Evolutionary conservation across 1,140 invertebrate species (phyloP).

Genomic region (Magallana ariakensis): DNA sequence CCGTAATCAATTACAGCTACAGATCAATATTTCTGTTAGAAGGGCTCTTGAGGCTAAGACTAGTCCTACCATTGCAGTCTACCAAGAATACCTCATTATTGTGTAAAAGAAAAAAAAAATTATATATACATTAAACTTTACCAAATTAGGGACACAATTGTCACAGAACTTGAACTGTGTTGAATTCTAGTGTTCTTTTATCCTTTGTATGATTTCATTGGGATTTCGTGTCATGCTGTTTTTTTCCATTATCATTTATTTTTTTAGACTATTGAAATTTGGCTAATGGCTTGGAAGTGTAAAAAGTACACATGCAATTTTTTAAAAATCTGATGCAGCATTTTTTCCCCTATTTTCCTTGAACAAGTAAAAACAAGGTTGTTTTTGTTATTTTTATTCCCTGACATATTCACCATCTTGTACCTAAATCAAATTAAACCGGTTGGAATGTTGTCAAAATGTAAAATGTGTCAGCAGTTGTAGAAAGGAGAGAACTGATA

Average conservation of each 20-base stretch:
- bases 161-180: neutral
- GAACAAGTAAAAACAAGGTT: neutral
- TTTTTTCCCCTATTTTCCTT: neutral
- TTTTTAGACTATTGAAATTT: too few species aligned
- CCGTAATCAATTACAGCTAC: constrained; percentile 18
- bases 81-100: neutral
- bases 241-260: too few species aligned
- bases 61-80: neutral
- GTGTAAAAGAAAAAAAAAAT: neutral
- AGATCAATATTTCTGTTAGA: constrained; percentile 12
- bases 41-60: constrained; percentile 22
- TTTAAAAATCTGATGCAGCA: neutral
- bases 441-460: constrained; percentile 34
- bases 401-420: constrained; percentile 14
- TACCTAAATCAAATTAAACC: constrained; percentile 6
- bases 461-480: constrained; percentile 33
- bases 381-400: neutral
- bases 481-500: constrained; percentile 26
- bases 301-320: too few species aligned
- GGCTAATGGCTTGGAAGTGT: too few species aligned
- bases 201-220: too few species aligned
- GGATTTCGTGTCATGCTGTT: too few species aligned
- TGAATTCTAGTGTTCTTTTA: too few species aligned
- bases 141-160: neutral
- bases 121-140: neutral